These are phyloP conservation scores for Periophthalmodon schlosseri DNA, from an alignment of 2,113 vertebrate genomes.

Conservation along the genomic window DNA sequence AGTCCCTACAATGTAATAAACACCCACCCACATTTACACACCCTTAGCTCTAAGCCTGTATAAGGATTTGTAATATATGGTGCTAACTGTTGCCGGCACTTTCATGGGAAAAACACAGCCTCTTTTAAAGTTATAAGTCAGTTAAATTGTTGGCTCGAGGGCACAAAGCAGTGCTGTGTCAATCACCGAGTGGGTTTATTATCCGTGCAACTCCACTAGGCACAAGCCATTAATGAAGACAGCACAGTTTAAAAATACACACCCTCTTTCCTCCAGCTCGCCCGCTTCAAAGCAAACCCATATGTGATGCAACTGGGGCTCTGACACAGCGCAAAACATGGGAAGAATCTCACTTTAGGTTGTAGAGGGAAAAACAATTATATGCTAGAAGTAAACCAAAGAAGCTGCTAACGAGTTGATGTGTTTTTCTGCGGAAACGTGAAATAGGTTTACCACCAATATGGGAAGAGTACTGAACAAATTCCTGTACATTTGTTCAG, in stretches of 20 bases:
- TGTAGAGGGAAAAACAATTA: not conserved
- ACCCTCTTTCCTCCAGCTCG: slow-evolving; percentile 10
- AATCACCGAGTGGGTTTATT: slow-evolving; percentile 33
- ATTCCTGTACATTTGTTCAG: too few relatives aligned
- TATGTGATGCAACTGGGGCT: not conserved
- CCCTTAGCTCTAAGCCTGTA: slow-evolving; percentile 2
- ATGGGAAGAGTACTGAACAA: too few relatives aligned
- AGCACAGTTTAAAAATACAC: slow-evolving; percentile 13
- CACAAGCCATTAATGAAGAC: slow-evolving; percentile 14
- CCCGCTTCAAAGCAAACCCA: slow-evolving; percentile 8
- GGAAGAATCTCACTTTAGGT: not conserved
- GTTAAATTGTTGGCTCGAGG: slow-evolving; percentile 42
- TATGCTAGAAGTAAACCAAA: not conserved
- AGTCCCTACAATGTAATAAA: too few relatives aligned
- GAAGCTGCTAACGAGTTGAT: not conserved
- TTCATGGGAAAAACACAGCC: slow-evolving; percentile 32
- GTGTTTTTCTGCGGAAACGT: not conserved
- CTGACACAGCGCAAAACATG: not conserved
- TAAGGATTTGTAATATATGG: slow-evolving; percentile 6
- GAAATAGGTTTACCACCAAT: too few relatives aligned
- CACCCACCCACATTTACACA: slow-evolving; percentile 1
- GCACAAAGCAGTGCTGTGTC: slow-evolving; percentile 38
- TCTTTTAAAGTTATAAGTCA: slow-evolving; percentile 33
- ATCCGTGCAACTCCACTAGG: slow-evolving; percentile 7
- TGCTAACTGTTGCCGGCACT: slow-evolving; percentile 29